Base-by-base conservation (phyloP, 1,140 invertebrate species). In the Ephestia elutella region DNA sequence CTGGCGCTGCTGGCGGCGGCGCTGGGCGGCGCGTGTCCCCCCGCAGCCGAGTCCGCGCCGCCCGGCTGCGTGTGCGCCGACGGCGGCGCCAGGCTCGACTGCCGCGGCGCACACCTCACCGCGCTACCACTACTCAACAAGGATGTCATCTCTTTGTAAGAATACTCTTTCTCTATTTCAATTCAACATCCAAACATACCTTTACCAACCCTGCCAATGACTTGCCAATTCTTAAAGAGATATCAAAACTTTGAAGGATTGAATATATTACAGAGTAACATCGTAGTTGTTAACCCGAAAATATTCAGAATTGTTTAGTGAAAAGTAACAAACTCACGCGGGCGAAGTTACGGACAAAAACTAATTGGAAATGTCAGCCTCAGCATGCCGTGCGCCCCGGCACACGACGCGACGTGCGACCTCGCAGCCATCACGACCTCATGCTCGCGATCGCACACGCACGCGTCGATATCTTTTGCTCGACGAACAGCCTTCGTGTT, bases 81-180 rank as follows among this genome's bases (percentile, higher is more conserved):
- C 61, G 71, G 62, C 38, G 74, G 76, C 64, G 54, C 74, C 28
- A 63, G 71, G 19, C 64, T 79, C 20, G 59, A 65, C 20, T 81
- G 78, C 60, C 76, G 78, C 48, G 67, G 60, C 19, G 71, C 71
- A 25, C 70, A 59, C 38, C 68, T 81, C 32, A 61, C 57, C 20
- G 59, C 53, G n/a, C 67, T 81, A 58, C 78, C 78, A 55, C 73
- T 74, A 59, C 65, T 81, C 54, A 65, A 71, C 61, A 71, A 70
- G 15, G 68, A 66, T 11, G 57, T 81, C 15, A 56, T 75, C 0
- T 63, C 54, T 9, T 60, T 81, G 78, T 81, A 49, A 78, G 78
- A 44, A n/a, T 38, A 15, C 3, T 15, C 8, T n/a, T 44, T n/a
- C n/a, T 44, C n/a, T 15, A 44, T 15, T 32, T 25, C 21, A 3